Evolutionary conservation across 2,113 vertebrate species (phyloP), one percentile per base, ranked within the genome.

Genomic region (Ophiodon elongatus): DNA sequence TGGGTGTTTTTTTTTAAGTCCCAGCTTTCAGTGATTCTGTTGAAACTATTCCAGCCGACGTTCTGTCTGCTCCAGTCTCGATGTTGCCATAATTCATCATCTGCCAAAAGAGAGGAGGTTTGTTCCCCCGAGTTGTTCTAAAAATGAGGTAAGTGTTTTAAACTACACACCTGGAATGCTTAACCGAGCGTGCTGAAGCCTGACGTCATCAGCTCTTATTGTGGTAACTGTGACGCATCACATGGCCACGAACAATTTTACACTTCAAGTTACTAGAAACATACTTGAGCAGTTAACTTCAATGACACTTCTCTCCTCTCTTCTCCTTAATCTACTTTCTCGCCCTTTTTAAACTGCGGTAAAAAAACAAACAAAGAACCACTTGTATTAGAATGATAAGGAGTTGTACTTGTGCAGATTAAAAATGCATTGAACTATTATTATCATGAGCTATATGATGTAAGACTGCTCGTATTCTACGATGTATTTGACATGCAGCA

Each of bases 121-220:
- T 57, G 68, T 75, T 14, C 35, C 56, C 56, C 54, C 74, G 15
- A 14, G 47, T 78, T 39, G 17, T 65, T 56, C 1, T 56, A 8
- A 25, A 13, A 54, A 74, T 69, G 11, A 74, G 39, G 10, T 25
- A 75, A 25, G 50, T 54, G 31, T 67, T 73, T 63, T 47, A 47
- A n/a, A 60, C 47, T 39, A 39, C 29, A 50, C 47, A 35, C 8
- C 10, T 27, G 23, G 62, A 35, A 41, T 14, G 19, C 74, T 70
- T 14, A 56, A 25, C 1, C 27, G 25, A 39, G 35, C 29, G 50
- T 14, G 52, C 41, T 19, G 35, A 27, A 64, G 21, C 64, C 15
- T 25, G 19, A n/a, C 56, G 35, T 68, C 31, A 45, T 77, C 41
- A 19, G 29, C 5, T 4, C 7, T 43, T 31, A 54, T 29, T 15